A percentile compares a stretch with the other conserved stretches of the same genome.
These are phyloP conservation scores for Chelidonichthys spinosus DNA, from an alignment of 2,797 vertebrate genomes.

Conservation along the genomic window DNA sequence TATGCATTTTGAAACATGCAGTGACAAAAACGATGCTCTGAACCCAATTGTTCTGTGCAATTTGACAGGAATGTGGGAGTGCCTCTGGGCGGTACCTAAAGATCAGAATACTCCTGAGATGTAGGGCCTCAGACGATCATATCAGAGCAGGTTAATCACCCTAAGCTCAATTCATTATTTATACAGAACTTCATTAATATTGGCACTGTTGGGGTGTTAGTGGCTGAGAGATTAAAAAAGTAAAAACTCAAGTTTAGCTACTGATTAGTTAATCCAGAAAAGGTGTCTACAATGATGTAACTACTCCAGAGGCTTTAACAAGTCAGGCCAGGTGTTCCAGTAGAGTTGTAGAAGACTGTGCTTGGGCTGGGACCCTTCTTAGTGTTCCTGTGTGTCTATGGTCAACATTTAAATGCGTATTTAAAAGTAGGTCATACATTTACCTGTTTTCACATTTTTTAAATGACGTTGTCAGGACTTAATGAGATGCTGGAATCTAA, in stretches of 20 bases:
- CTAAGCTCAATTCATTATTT: constrained; percentile 40
- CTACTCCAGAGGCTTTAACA: constrained; percentile 2
- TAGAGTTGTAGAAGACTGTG: constrained; percentile 5
- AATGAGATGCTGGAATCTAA: constrained; percentile 83
- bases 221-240: constrained; percentile 19
- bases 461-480: constrained; percentile 79
- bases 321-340: neutral
- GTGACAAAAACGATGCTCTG: constrained; percentile 3
- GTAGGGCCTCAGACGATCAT: constrained; percentile 80
- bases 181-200: constrained; percentile 34
- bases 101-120: constrained; percentile 89
- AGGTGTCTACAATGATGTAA: constrained; percentile 19
- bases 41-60: constrained; percentile 26
- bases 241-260: constrained; percentile 3
- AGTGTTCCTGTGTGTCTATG: neutral
- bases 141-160: constrained; percentile 86
- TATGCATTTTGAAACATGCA: constrained; percentile 11
- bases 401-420: constrained; percentile 6
- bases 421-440: constrained; percentile 19
- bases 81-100: constrained; percentile 89
- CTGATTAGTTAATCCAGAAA: constrained; percentile 1
- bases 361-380: neutral
- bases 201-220: constrained; percentile 13
- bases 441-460: too few relatives aligned
- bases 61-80: constrained; percentile 85